phyloP scores from a whole-genome alignment of 2,888 invertebrate species.

The Catocala nupta region DNA sequence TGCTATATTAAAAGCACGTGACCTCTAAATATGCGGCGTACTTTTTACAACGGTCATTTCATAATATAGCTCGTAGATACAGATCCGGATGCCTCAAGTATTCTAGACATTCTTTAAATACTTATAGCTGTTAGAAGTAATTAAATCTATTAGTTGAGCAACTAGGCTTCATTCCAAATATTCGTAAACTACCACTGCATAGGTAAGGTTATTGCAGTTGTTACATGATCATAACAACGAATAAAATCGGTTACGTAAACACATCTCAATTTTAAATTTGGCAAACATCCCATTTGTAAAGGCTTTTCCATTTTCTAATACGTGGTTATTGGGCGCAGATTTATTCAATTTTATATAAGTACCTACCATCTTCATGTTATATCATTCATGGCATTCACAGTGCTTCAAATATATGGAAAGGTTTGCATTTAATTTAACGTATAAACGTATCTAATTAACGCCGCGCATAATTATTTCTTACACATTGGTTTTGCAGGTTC shows the following conservation, averaged over 20 bases:
- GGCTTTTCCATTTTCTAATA: background rate
- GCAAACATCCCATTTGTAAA: conserved; percentile 28
- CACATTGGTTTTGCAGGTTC: no score
- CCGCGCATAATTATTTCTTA: no score
- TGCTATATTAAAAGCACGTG: conserved; percentile 48
- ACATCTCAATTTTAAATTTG: conserved; percentile 36
- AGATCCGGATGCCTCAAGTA: background rate
- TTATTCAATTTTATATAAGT: no score
- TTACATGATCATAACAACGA: conserved; percentile 42
- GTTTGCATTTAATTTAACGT: no score
- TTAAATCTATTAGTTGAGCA: conserved; percentile 35
- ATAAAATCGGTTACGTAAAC: conserved; percentile 40
- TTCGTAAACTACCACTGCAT: conserved; percentile 30
- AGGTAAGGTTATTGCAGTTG: conserved; percentile 34
- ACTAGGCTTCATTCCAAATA: conserved; percentile 17
- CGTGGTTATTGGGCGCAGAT: no score
- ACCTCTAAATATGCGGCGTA: conserved; percentile 33
- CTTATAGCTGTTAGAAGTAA: conserved; percentile 28
- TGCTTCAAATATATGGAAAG: no score
- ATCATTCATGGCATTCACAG: no score
- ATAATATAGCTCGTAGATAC: background rate
- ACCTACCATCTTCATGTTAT: no score
- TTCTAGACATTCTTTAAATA: background rate
- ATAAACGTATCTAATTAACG: no score
- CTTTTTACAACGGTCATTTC: conserved; percentile 23